Percentiles rank a stretch among this genome's conserved stretches.
These are phyloP conservation scores for Ctenochaetus hawaiiensis DNA, from an alignment of 2,797 vertebrate species.

Conservation along the genomic window DNA sequence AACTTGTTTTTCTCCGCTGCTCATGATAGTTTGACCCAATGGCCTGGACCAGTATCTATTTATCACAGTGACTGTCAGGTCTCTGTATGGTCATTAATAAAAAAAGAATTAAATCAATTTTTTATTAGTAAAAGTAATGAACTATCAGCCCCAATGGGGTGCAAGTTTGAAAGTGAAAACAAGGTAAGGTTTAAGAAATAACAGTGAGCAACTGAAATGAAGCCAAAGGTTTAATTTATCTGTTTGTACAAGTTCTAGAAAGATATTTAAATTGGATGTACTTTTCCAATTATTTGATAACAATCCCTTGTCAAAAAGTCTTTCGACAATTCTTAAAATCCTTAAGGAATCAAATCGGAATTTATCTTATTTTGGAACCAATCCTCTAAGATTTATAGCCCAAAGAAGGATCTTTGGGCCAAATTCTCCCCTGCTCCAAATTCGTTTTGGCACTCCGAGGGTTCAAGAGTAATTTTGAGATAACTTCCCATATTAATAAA, in stretches of 20 bases:
- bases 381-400: constrained; percentile 74
- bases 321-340: constrained; percentile 72
- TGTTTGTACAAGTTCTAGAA: constrained; percentile 59
- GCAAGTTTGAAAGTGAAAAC: constrained; percentile 14
- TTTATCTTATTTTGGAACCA: constrained; percentile 79
- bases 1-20: constrained; percentile 9
- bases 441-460: constrained; percentile 77
- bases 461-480: constrained; percentile 83
- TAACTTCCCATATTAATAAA: constrained; percentile 81
- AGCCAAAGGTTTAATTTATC: constrained; percentile 53
- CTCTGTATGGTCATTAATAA: constrained; percentile 1
- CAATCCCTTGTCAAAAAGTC: constrained; percentile 76
- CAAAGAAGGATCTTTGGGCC: constrained; percentile 69
- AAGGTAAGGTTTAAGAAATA: constrained; percentile 27
- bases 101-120: not conserved
- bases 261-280: constrained; percentile 76
- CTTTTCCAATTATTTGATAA: constrained; percentile 85
- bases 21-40: constrained; percentile 10
- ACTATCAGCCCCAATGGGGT: not conserved
- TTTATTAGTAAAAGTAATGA: constrained; percentile 3
- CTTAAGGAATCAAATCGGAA: constrained; percentile 73
- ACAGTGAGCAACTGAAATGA: constrained; percentile 18
- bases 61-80: constrained; percentile 19
- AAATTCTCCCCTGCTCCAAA: constrained; percentile 75
- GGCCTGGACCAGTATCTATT: constrained; percentile 6